Evolutionary conservation across 2,888 invertebrate species (phyloP).

Genomic region (Eupithecia tripunctaria): DNA sequence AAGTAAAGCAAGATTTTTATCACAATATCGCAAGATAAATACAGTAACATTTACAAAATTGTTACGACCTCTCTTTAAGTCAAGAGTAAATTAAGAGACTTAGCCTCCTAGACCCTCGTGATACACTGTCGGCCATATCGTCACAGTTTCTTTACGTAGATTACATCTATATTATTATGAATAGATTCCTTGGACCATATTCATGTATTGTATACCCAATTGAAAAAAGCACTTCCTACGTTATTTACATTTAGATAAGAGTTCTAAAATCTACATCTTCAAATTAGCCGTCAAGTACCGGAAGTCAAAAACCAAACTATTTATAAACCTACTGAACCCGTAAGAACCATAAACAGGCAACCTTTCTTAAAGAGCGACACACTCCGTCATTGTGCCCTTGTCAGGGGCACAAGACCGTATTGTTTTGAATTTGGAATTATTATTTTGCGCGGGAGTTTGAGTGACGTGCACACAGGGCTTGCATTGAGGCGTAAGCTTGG

Average conservation of each 20-base stretch:
- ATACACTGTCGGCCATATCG: no score
- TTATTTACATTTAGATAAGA: neutral
- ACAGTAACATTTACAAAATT: neutral
- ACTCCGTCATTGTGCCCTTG: conserved; percentile 62
- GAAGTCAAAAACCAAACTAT: conserved; percentile 18
- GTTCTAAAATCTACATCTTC: neutral
- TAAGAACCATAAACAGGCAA: conserved; percentile 44
- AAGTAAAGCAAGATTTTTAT: neutral
- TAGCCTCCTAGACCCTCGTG: no score
- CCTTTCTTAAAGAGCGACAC: conserved; percentile 36
- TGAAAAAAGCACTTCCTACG: neutral
- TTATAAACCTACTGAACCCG: conserved; percentile 55
- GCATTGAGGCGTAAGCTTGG: conserved; percentile 21
- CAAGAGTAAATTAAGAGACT: no score
- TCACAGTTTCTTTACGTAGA: neutral
- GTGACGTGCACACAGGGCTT: conserved; percentile 31
- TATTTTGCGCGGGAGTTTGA: conserved; percentile 39
- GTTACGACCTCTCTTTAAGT: no score
- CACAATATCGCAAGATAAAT: neutral
- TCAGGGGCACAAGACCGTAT: conserved; percentile 63
- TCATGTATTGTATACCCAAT: no score
- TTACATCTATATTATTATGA: neutral
- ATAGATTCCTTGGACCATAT: no score
- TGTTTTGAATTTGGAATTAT: conserved; percentile 54
- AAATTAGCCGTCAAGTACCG: conserved; percentile 1